Conservation (phyloP, 2,888 invertebrate species). For the Theretra japonica region DNA sequence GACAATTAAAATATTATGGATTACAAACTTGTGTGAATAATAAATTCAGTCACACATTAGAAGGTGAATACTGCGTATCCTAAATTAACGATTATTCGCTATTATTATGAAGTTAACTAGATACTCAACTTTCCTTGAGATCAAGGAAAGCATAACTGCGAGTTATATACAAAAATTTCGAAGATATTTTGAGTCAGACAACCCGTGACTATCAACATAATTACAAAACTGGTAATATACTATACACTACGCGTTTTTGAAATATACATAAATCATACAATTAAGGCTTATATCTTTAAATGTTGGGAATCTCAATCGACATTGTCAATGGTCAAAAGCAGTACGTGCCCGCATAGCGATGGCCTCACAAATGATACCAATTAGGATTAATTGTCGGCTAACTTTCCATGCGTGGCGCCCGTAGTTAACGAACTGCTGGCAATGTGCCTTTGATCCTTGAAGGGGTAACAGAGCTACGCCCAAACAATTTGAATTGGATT, state of each 20-base stretch:
- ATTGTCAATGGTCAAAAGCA: constrained; percentile 2
- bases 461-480: background rate
- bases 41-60: no score
- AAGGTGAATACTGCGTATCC: no score
- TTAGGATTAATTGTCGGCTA: constrained; percentile 70
- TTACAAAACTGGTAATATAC: no score
- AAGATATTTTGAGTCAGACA: no score
- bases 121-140: no score
- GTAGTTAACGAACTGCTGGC: constrained; percentile 24
- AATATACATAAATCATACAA: background rate
- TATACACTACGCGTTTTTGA: background rate
- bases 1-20: no score
- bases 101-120: no score
- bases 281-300: background rate
- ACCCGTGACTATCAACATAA: no score
- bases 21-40: no score
- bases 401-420: constrained; percentile 13
- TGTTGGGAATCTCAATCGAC: background rate
- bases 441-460: constrained; percentile 19
- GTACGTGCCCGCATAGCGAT: constrained; percentile 50
- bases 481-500: background rate
- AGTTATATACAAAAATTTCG: no score
- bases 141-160: no score
- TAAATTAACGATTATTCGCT: no score
- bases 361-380: constrained; percentile 61